Conservation (phyloP, 2,113 vertebrate genomes). For the Ardeotis arabs region DNA sequence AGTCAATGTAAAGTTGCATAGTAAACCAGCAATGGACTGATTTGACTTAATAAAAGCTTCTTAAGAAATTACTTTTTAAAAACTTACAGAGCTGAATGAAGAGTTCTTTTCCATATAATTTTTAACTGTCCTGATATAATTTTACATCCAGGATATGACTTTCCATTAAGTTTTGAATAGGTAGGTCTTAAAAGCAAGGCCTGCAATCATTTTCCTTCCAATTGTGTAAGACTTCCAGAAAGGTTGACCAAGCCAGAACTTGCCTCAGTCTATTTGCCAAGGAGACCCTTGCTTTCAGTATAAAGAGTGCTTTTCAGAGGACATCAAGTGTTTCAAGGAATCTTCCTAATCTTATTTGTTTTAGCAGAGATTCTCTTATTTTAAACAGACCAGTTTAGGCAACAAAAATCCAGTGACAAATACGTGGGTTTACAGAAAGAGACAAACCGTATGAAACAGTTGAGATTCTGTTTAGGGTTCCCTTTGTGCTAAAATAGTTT, state of each 20-base stretch:
- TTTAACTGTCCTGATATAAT: slow-evolving; percentile 36
- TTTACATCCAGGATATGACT: slow-evolving; percentile 43
- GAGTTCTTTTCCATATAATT: slow-evolving; percentile 28
- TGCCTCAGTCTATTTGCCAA: neutral
- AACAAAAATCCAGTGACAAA: slow-evolving; percentile 47
- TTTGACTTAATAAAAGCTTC: slow-evolving; percentile 13
- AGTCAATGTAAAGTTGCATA: neutral
- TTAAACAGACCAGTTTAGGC: neutral
- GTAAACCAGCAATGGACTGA: neutral
- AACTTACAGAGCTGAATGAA: neutral
- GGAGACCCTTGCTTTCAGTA: slow-evolving; percentile 17
- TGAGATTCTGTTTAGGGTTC: slow-evolving; percentile 7
- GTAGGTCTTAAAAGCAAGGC: slow-evolving; percentile 11
- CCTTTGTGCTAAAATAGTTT: slow-evolving; percentile 52
- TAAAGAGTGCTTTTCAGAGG: slow-evolving; percentile 5
- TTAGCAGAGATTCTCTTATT: slow-evolving; percentile 26
- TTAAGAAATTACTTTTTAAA: slow-evolving; percentile 22
- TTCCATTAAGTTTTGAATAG: slow-evolving; percentile 36
- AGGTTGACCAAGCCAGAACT: slow-evolving; percentile 29
- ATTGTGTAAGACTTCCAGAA: neutral
- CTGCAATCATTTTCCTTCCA: slow-evolving; percentile 18
- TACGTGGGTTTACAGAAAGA: neutral
- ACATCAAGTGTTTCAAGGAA: neutral
- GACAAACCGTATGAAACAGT: slow-evolving; percentile 13
- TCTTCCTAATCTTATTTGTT: slow-evolving; percentile 38